These are phyloP conservation scores for Cassiopea andromeda DNA, from an alignment of 30 jellyfish, hydroid and myxozoan genomes.

Conservation along the genomic window DNA sequence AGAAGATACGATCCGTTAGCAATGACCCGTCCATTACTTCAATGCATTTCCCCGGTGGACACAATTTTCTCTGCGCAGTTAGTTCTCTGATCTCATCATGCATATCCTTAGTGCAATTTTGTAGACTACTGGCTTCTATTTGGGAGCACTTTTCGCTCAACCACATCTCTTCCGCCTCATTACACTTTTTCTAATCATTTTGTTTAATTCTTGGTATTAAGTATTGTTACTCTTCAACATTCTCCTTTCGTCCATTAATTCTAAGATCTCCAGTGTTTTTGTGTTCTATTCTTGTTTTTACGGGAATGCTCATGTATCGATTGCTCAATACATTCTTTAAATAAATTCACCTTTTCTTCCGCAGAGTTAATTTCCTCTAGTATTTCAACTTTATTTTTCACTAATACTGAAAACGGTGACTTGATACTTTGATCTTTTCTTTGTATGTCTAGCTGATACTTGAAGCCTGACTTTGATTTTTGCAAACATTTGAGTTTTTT, in stretches of 20 bases:
- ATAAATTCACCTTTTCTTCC: constrained; percentile 12
- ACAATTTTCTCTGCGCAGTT: constrained; percentile 14
- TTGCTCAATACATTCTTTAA: constrained; percentile 22
- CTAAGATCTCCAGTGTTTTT: too few species aligned
- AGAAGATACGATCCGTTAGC: constrained; percentile 12
- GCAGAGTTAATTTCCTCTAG: constrained; percentile 2
- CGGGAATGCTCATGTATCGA: constrained; percentile 1
- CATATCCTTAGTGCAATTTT: neutral
- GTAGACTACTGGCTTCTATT: neutral
- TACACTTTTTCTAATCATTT: constrained; percentile 10
- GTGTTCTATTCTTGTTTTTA: constrained; percentile 6
- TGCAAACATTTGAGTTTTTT: constrained; percentile 5
- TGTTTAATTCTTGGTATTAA: constrained; percentile 12
- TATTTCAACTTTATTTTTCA: constrained; percentile 18
- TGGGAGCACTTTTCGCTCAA: constrained; percentile 8
- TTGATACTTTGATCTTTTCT: constrained; percentile 19
- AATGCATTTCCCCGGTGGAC: constrained; percentile 26
- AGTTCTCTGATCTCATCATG: constrained; percentile 7
- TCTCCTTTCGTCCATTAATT: neutral
- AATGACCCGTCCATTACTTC: constrained; percentile 19
- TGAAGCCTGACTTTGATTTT: neutral
- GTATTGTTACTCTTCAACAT: neutral
- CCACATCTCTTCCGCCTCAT: constrained; percentile 16
- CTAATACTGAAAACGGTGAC: constrained; percentile 3
- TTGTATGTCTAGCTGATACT: constrained; percentile 11